Evolutionary conservation across 92 coral and sea anemone genomes (phyloP), one percentile per base, ranked within the genome.

Genomic region (Heteractis magnifica): DNA sequence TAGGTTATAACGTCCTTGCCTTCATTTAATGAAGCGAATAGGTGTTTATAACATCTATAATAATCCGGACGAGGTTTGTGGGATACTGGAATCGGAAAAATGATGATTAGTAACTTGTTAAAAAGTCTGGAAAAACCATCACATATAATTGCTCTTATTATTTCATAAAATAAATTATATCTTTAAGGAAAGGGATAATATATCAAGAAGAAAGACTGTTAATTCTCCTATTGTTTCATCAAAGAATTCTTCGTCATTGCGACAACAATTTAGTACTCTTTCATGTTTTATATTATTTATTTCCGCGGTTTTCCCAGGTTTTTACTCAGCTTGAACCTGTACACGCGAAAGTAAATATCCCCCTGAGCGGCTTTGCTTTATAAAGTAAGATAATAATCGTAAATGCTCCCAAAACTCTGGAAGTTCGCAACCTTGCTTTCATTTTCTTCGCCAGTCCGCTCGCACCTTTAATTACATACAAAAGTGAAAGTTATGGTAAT

Each of bases 401-500:
- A 26, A 68, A 8, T 68, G 49, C 10, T 14, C 10, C 48, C 5
- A 68, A 68, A 68, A 26, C 10, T 1, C 41, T 19, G 9, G 11
- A 64, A 9, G 23, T 26, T 23, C 15, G 14, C 70, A 16, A 12
- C 44, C 14, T 20, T 13, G 14, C 26, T 68, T 68, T 4, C 41
- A 4, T 14, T 68, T 26, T 68, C 50, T 68, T 18, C 26, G 49
- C 16, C 16, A 12, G 73, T 26, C 4, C 49, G 23, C 73, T 8
- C 49, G 50, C 15, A 34, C 44, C 44, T 34, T 34, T 34, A 34
- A 34, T 34, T 34, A 34, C 44, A 34, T 68, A 6, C 49, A 26
- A 68, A 68, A 20, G 73, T 68, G 73, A 68, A 68, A 68, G 73
- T 20, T 68, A 68, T 68, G 73, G 73, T 21, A 68, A 68, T 68